Base-by-base conservation (phyloP, 2,888 invertebrate genomes). In the Exephanes ischioxanthus region DNA sequence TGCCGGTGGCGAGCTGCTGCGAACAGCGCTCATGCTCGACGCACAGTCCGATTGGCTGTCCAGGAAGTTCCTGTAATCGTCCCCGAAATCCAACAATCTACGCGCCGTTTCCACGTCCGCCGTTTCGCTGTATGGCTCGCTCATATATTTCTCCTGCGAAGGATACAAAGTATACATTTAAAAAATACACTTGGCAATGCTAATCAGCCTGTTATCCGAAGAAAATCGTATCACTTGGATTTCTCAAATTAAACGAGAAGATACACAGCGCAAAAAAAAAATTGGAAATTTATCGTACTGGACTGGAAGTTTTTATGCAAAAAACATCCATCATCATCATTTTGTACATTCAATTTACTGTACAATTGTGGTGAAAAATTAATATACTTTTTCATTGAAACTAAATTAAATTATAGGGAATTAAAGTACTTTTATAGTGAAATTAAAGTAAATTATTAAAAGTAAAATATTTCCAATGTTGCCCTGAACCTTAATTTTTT, bases 31-130 rank as follows among this genome's bases (percentile, higher is more conserved):
- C 87, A 97, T 95, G 85, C 97, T 96, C 87, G 97, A 97, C 94
- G 98, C 97, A 93, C 97, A 97, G 94, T 98, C 98, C 0, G 98
- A 98, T 92, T 98, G 98, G 86, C 98, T 98, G 94, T 98, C 98
- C 73, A 98, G 95, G 94, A 97, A 98, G 91, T 97, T 97, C 92
- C 98, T 96, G 94, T 98, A 98, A 94, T 98, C 98, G 94, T 98
- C 98, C 48, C 98, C 98, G 92, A 98, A 98, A 92, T 98, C 98
- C 88, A 98, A 94, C 22, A 98, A 94, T 86, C 96, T 96, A 83
- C 97, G 96, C 55, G 98, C 97, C 48, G 97, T 97, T 94, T 98
- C 98, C 1, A 97, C 97, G 93, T 98, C 98, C 6, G 96, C 96
- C 68, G 96, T 96, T 94, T 98, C 98, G 82, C 98, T 98, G 94